A percentile compares a stretch with the other conserved stretches of the same genome.
phyloP scores from a whole-genome alignment of 2,888 invertebrate genomes.

The Cerceris ruficornis region DNA sequence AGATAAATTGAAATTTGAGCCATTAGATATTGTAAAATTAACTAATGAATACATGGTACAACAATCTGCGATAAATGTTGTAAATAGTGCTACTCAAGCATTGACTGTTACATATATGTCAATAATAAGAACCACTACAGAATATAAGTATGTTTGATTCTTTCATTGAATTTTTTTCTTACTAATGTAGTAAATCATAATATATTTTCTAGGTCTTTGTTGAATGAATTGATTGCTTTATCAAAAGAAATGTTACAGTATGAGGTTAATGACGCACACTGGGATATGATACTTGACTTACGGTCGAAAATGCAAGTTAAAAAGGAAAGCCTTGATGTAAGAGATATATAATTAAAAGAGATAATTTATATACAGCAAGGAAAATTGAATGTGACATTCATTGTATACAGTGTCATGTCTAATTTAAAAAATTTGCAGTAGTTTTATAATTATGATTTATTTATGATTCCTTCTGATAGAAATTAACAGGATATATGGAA shows the following conservation, averaged over 20 bases:
- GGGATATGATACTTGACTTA: slow-evolving; percentile 73
- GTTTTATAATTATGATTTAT: neutral
- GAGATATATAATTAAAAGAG: slow-evolving; percentile 6
- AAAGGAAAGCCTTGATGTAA: slow-evolving; percentile 73
- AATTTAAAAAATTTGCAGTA: neutral
- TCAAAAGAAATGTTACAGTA: slow-evolving; percentile 70
- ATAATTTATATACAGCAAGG: too few relatives aligned
- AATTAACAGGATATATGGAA: slow-evolving; percentile 74
- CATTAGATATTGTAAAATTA: slow-evolving; percentile 65
- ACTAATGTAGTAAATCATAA: neutral
- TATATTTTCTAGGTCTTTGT: slow-evolving; percentile 63
- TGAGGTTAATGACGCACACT: slow-evolving; percentile 71
- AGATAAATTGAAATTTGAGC: slow-evolving; percentile 69
- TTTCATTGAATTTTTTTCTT: neutral
- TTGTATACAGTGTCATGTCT: too few relatives aligned
- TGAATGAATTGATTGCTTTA: slow-evolving; percentile 71
- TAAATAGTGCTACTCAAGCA: slow-evolving; percentile 75
- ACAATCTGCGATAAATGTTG: slow-evolving; percentile 74
- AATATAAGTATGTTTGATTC: slow-evolving; percentile 72
- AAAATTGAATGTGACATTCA: too few relatives aligned
- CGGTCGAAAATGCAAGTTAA: slow-evolving; percentile 72
- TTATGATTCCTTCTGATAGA: slow-evolving; percentile 58
- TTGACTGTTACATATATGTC: slow-evolving; percentile 76
- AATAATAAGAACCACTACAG: slow-evolving; percentile 73
- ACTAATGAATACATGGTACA: slow-evolving; percentile 76